Evolutionary conservation across 2,113 vertebrate genomes (phyloP).

Genomic region (Phocoena sinus): DNA sequence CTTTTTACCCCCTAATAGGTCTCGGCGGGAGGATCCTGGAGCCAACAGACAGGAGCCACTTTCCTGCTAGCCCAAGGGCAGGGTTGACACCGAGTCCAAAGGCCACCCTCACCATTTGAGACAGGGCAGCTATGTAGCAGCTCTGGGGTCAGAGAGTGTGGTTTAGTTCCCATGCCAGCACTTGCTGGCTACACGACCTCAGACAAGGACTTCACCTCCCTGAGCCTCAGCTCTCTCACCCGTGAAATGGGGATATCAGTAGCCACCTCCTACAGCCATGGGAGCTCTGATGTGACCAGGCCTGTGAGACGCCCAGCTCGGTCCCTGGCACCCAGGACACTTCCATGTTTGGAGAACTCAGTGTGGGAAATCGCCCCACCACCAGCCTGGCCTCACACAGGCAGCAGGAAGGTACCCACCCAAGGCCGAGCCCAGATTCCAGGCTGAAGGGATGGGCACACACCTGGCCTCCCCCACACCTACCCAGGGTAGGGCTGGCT

Average conservation of each 20-base stretch:
- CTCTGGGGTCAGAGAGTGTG: neutral
- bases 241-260: neutral
- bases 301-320: neutral
- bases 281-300: neutral
- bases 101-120: neutral
- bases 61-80: neutral
- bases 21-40: neutral
- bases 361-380: neutral
- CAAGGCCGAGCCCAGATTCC: neutral
- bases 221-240: neutral
- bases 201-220: neutral
- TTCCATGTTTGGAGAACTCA: neutral
- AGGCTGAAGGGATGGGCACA: neutral
- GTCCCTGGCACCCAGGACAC: neutral
- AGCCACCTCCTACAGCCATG: neutral
- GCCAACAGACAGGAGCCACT: neutral
- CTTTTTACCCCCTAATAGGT: neutral
- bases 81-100: neutral
- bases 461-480: neutral
- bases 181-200: neutral
- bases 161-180: neutral
- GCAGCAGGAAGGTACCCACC: neutral
- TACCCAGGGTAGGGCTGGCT: neutral
- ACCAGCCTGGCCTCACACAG: neutral
- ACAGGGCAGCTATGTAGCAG: neutral